Evolutionary conservation across 2,888 invertebrate species (phyloP).

Genomic region (Cosmia pyralina): DNA sequence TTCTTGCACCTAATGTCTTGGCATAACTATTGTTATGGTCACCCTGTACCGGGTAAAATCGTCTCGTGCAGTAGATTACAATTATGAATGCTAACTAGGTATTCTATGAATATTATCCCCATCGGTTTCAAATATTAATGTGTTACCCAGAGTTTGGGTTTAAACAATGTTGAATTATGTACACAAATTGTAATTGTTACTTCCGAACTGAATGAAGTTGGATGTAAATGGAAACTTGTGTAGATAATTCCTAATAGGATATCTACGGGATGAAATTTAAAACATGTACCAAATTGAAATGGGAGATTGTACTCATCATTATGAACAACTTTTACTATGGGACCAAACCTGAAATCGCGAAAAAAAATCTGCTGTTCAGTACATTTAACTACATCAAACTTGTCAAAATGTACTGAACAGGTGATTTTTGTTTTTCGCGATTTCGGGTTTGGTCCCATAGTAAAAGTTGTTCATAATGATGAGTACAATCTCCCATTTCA

Average conservation of each 20-base stretch:
- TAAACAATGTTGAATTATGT: constrained; percentile 40
- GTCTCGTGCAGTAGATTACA: constrained; percentile 65
- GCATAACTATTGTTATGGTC: constrained; percentile 43
- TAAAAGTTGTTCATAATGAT: no score
- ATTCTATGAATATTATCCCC: constrained; percentile 69
- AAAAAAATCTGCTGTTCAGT: no score
- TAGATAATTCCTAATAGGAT: constrained; percentile 1
- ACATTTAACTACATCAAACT: no score
- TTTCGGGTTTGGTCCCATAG: no score
- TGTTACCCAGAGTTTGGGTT: constrained; percentile 37
- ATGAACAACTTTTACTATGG: no score
- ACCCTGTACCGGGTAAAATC: constrained; percentile 61
- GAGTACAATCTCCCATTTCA: no score
- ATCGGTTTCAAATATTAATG: constrained; percentile 59
- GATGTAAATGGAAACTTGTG: constrained; percentile 21
- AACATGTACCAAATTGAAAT: no score
- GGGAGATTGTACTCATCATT: no score
- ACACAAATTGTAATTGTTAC: constrained; percentile 34
- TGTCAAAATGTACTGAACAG: no score
- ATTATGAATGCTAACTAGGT: constrained; percentile 75
- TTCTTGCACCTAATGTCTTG: constrained; percentile 16
- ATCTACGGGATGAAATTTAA: no score
- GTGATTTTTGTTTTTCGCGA: no score
- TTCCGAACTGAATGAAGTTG: constrained; percentile 25
- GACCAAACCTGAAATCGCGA: no score